Evolutionary conservation across 2,888 invertebrate species (phyloP), one percentile per base, ranked within the genome.

Genomic region (Nycteola revayana): DNA sequence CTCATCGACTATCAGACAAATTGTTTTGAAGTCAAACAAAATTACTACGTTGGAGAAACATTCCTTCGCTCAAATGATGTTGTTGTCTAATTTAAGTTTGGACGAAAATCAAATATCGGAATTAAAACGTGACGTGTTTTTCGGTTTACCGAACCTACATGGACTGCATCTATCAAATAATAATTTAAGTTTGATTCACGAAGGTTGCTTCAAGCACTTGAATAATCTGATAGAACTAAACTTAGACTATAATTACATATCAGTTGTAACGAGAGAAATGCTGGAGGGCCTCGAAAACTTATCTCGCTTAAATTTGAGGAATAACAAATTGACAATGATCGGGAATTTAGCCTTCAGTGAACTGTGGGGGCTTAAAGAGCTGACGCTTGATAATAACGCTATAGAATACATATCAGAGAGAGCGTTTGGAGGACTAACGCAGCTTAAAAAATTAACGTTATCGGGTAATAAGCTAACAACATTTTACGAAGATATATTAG

Each of bases 111-210:
- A 91, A 59, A 93, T 96, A 65, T 89, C 91, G 7, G 94, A 94
- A 69, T 86, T 96, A 42, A 92, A 92, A 64, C 89, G 93, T 31
- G 92, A 93, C 56, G 93, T 94, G 1, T 95, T 96, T 74, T 91
- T 92, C 41, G 92, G 93, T 61, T 73, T 95, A 42, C 95, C 95
- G 0, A 90, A 91, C 29, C 77, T 95, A 50, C 92, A 92, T 52
- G 90, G 93, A 30, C 89, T 98, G 38, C 93, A 93, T 62, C 86
- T 98, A 39, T 95, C 96, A 54, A 94, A 94, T 64, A 98, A 98
- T 77, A 94, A 94, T 62, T 89, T 98, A 36, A 94, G 94, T 59
- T 90, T 93, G 25, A 89, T 97, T 31, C 97, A 98, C 60, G 96
- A 96, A 54, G 94, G 94, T 43, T 94, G 98, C 30, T 96, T 95